phyloP scores from a whole-genome alignment of 2,888 invertebrate genomes.

The Ennomos quercinarius region DNA sequence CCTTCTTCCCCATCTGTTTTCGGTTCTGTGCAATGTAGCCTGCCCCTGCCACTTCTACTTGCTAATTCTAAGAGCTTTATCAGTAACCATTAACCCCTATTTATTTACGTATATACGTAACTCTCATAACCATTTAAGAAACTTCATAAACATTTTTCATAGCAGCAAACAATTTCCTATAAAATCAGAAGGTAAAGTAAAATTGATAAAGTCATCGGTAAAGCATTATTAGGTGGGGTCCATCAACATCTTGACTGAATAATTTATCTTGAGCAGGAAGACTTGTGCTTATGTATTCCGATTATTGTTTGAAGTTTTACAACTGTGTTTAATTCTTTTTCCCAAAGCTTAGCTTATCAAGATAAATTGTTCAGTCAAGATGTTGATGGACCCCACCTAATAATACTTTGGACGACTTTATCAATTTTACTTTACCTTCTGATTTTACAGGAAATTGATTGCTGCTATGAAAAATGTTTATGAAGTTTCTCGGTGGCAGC shows the following conservation, averaged over 20 bases:
- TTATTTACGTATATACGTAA: no score
- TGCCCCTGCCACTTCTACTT: no score
- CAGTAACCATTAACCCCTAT: no score
- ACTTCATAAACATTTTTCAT: conserved; percentile 13
- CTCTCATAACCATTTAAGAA: no score
- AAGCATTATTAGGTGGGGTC: conserved; percentile 44
- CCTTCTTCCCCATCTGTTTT: no score
- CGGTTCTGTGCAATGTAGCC: no score
- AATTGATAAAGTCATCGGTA: conserved; percentile 48
- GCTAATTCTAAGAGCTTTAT: no score
- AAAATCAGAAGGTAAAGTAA: conserved; percentile 40
- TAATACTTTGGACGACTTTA: conserved; percentile 47
- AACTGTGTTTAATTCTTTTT: conserved; percentile 12
- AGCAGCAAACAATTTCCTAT: background rate
- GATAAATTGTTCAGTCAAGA: conserved; percentile 55
- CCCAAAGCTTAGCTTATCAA: conserved; percentile 50
- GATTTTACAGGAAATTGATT: conserved; percentile 42
- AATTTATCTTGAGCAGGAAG: conserved; percentile 61
- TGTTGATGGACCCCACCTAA: conserved; percentile 50
- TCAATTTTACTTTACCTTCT: conserved; percentile 43
- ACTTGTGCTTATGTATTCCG: no score
- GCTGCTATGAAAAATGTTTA: conserved; percentile 26
- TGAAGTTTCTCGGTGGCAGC: conserved; percentile 14
- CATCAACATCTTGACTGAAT: conserved; percentile 54
- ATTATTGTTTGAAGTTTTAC: background rate